Percentiles rank a stretch among this genome's conserved stretches.
These are phyloP conservation scores for Catharus bicknelli DNA, from an alignment of 2,113 vertebrate genomes.

Conservation along the genomic window DNA sequence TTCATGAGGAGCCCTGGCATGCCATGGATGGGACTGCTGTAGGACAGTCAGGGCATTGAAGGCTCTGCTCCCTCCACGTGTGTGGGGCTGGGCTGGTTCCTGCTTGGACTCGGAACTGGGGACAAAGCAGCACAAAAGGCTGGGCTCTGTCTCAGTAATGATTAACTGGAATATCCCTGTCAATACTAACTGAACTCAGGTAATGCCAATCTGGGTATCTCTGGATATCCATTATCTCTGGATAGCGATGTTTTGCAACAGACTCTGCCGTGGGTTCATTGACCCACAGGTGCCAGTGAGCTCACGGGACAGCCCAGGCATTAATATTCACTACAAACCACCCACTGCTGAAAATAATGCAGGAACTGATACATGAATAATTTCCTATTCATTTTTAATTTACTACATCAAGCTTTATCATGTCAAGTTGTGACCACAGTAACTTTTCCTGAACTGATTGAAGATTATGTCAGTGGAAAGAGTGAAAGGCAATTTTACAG, in stretches of 20 bases:
- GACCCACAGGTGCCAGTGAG: neutral
- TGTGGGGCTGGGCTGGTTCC: neutral
- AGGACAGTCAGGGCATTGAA: neutral
- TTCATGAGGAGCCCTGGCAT: rapidly evolving
- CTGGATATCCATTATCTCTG: neutral
- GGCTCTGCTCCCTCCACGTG: rapidly evolving
- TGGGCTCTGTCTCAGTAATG: neutral
- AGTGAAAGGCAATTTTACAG: neutral
- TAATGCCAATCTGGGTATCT: neutral
- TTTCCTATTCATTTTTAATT: neutral
- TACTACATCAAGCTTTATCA: neutral
- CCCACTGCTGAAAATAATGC: neutral
- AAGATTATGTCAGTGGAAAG: neutral
- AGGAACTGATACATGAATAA: neutral
- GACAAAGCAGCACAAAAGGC: neutral
- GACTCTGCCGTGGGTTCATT: neutral
- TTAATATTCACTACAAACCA: neutral
- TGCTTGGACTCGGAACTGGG: neutral
- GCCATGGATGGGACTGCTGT: rapidly evolving
- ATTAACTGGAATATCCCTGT: neutral
- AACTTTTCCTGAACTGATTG: neutral
- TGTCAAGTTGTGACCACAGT: neutral
- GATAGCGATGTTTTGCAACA: neutral
- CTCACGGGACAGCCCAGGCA: neutral
- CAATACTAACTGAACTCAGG: neutral